phyloP scores from a whole-genome alignment of 2,113 vertebrate genomes.

The Ptilorrhoa leucosticta region DNA sequence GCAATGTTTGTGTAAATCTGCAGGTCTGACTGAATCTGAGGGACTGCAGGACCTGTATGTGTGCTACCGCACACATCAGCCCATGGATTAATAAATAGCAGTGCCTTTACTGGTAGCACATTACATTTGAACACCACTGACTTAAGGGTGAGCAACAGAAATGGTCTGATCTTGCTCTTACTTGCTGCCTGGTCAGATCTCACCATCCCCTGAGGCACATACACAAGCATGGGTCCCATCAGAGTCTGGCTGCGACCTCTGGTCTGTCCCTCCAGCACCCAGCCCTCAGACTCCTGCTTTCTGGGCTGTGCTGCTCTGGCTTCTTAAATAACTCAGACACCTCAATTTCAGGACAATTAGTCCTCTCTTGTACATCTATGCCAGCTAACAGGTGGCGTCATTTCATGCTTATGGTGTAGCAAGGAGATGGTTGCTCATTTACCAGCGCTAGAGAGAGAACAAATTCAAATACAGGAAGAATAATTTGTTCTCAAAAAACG shows the following conservation, averaged over 20 bases:
- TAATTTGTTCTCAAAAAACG: background rate
- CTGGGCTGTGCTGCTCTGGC: background rate
- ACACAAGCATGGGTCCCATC: fast-evolving
- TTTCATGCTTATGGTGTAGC: background rate
- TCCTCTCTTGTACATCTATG: background rate
- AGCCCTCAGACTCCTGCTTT: background rate
- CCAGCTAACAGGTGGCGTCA: background rate
- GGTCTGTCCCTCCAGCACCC: background rate
- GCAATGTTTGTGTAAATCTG: background rate
- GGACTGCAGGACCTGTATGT: background rate
- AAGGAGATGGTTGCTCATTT: background rate
- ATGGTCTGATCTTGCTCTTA: background rate
- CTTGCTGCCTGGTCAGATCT: background rate
- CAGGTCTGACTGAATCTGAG: background rate
- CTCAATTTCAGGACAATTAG: background rate
- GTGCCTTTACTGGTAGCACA: background rate
- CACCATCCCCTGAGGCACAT: fast-evolving
- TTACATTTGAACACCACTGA: fast-evolving
- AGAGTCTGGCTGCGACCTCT: fast-evolving
- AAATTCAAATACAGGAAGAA: background rate
- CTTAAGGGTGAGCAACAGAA: background rate
- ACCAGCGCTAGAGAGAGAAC: background rate
- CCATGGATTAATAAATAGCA: background rate
- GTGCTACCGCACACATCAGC: background rate
- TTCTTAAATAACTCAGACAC: background rate